A percentile compares a stretch with the other conserved stretches of the same genome.
Conservation (phyloP, 2,888 invertebrate species). For the Brachynemurus nebulosus region DNA sequence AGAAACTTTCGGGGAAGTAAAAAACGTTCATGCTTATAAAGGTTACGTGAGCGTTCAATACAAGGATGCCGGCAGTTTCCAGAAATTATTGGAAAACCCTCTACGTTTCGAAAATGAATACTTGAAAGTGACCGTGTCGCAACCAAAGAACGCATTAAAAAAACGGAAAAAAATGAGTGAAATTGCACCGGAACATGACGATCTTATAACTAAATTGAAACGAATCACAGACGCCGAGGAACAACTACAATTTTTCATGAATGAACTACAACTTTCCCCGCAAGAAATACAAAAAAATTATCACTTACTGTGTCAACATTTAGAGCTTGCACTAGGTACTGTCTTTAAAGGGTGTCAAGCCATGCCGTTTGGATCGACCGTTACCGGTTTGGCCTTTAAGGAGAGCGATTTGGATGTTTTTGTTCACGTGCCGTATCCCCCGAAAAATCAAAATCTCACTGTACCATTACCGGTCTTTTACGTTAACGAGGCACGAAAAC, state of each 20-base stretch:
- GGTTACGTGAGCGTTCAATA: too few relatives aligned
- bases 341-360: constrained; percentile 33
- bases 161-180: too few relatives aligned
- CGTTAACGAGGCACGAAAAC: constrained; percentile 29
- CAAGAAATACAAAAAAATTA: constrained; percentile 26
- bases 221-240: constrained; percentile 24
- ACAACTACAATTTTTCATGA: constrained; percentile 31
- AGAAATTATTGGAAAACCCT: too few relatives aligned
- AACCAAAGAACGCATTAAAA: too few relatives aligned
- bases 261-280: constrained; percentile 29
- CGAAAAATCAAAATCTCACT: constrained; percentile 18
- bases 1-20: too few relatives aligned
- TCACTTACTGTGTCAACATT: constrained; percentile 31
- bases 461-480: constrained; percentile 16
- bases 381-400: constrained; percentile 53
- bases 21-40: too few relatives aligned
- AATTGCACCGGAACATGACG: too few relatives aligned
- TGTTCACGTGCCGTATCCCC: constrained; percentile 36
- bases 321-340: constrained; percentile 29
- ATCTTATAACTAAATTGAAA: constrained; percentile 7
- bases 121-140: too few relatives aligned
- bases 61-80: too few relatives aligned
- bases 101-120: too few relatives aligned
- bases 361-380: constrained; percentile 58
- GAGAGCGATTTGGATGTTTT: constrained; percentile 63